Conservation (phyloP, 2,797 vertebrate species). For the Sebastes miniatus region DNA sequence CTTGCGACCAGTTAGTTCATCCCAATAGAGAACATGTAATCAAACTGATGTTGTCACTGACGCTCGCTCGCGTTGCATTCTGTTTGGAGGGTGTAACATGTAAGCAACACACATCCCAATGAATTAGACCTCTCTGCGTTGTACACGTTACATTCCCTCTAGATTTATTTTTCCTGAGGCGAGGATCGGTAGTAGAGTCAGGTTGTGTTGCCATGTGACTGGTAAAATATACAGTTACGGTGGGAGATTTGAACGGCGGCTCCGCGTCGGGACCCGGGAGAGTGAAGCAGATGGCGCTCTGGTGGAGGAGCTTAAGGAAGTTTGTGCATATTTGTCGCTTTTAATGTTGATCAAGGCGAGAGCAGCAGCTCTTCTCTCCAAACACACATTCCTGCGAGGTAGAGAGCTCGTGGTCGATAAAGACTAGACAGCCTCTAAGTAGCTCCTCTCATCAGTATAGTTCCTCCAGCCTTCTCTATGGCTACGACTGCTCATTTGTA, state of each 20-base stretch:
- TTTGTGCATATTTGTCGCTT: slow-evolving; percentile 22
- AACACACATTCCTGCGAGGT: slow-evolving; percentile 44
- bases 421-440: slow-evolving; percentile 42
- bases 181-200: not conserved
- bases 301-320: slow-evolving; percentile 9
- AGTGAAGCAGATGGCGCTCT: not conserved
- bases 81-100: too few relatives aligned
- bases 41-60: too few relatives aligned
- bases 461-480: slow-evolving; percentile 29
- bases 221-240: not conserved
- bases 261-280: not conserved
- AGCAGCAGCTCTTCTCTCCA: not conserved
- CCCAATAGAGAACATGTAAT: too few relatives aligned
- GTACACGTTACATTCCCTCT: too few relatives aligned
- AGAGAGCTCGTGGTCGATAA: slow-evolving; percentile 28
- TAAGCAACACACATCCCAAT: too few relatives aligned
- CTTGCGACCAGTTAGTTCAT: too few relatives aligned
- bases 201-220: not conserved
- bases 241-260: not conserved
- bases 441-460: slow-evolving; percentile 47
- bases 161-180: slow-evolving; percentile 5
- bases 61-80: too few relatives aligned
- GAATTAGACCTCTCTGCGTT: too few relatives aligned
- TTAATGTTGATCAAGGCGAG: slow-evolving; percentile 36
- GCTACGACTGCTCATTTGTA: slow-evolving; percentile 65